phyloP scores from a whole-genome alignment of 2,888 invertebrate genomes.

The Apamea sordens region DNA sequence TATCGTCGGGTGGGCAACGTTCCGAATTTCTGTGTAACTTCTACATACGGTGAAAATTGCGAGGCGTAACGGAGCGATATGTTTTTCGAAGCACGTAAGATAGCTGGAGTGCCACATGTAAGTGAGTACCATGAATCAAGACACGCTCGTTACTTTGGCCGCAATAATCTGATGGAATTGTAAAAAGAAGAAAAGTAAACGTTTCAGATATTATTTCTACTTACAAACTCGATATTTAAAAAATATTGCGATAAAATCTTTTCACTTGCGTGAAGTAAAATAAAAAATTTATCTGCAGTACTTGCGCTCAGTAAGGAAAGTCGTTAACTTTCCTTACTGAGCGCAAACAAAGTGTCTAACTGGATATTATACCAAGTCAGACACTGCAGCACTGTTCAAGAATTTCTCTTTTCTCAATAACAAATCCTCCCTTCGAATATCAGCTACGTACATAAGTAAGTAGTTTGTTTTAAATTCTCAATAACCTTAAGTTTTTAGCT shows the following conservation, averaged over 20 bases:
- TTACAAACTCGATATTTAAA: neutral
- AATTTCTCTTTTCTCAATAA: conserved; percentile 32
- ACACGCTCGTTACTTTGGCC: conserved; percentile 39
- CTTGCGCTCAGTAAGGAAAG: neutral
- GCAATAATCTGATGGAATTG: conserved; percentile 43
- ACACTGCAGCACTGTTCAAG: conserved; percentile 28
- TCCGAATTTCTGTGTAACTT: conserved; percentile 44
- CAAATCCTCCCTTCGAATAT: conserved; percentile 34
- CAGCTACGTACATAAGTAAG: conserved; percentile 33
- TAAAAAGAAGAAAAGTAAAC: conserved; percentile 17
- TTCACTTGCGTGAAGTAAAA: conserved; percentile 17
- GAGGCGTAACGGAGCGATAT: conserved; percentile 60
- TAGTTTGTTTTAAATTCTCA: conserved; percentile 66
- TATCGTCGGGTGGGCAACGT: conserved; percentile 41
- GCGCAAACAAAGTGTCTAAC: conserved; percentile 39
- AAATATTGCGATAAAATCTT: conserved; percentile 8
- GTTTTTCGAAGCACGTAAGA: conserved; percentile 66
- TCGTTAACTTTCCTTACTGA: conserved; percentile 8
- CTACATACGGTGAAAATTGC: conserved; percentile 53
- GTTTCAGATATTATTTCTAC: neutral
- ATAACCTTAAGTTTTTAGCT: conserved; percentile 71
- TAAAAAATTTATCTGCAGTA: conserved; percentile 28
- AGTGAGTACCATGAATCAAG: conserved; percentile 57
- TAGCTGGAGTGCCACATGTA: conserved; percentile 52
- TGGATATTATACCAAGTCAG: conserved; percentile 38